These are phyloP conservation scores for Catamblyrhynchus diadema DNA, from an alignment of 2,797 vertebrate species.

Conservation along the genomic window DNA sequence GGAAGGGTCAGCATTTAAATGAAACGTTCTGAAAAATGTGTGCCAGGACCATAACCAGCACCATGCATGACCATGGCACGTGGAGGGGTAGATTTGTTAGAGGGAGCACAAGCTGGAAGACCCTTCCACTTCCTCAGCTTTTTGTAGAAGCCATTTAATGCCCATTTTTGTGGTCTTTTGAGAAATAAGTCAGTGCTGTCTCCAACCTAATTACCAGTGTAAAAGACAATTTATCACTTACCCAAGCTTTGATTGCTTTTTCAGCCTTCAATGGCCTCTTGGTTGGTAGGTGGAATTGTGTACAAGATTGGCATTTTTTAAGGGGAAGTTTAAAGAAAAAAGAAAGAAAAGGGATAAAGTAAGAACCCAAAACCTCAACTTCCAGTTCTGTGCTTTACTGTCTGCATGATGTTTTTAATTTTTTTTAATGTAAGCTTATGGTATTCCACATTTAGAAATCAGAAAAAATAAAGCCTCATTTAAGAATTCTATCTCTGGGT, in stretches of 20 bases:
- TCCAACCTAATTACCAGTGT: neutral
- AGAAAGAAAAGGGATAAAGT: neutral
- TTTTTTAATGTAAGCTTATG: neutral
- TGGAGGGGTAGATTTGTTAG: neutral
- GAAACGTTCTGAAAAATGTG: neutral
- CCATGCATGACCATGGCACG: accelerated
- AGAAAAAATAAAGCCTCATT: neutral
- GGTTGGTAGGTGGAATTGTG: neutral
- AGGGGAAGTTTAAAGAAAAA: neutral
- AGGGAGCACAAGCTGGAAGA: neutral
- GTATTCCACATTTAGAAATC: neutral
- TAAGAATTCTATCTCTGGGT: neutral
- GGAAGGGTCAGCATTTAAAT: neutral
- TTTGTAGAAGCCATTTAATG: neutral
- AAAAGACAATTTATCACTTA: constrained; percentile 51
- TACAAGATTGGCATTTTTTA: neutral
- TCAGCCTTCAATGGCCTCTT: neutral
- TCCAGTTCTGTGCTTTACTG: neutral
- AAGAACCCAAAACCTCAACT: neutral
- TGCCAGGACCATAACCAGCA: neutral
- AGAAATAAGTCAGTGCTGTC: neutral
- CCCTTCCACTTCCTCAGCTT: neutral
- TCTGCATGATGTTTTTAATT: neutral
- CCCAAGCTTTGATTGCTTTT: constrained; percentile 18
- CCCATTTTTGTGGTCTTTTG: neutral